Conservation (phyloP, 2,797 vertebrate genomes). For the Eremophila alpestris region DNA sequence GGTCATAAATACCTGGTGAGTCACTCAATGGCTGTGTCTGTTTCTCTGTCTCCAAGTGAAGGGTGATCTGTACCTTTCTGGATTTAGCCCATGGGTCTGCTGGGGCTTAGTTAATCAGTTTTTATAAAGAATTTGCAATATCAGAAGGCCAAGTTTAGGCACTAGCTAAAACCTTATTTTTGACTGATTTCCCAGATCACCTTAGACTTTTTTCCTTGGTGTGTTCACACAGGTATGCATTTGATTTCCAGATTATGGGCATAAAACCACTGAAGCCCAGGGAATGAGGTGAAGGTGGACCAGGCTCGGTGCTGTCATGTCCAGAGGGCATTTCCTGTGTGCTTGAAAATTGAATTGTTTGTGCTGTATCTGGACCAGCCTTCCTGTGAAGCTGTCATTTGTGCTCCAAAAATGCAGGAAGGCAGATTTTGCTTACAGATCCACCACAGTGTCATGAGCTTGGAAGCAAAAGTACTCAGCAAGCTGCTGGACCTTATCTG, state of each 20-base stretch:
- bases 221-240: background rate
- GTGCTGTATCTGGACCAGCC: background rate
- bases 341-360: background rate
- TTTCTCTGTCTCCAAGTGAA: background rate
- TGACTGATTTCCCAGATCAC: background rate
- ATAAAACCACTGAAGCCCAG: background rate
- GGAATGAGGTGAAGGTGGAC: background rate
- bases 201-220: background rate
- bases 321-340: background rate
- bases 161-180: background rate
- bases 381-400: background rate
- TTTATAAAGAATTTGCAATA: background rate
- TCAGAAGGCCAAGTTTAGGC: background rate
- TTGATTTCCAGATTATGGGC: background rate
- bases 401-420: background rate
- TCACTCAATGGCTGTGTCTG: background rate
- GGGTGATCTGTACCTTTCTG: background rate
- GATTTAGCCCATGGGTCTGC: background rate
- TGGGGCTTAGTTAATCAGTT: background rate
- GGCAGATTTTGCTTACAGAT: background rate
- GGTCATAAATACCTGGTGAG: slow-evolving; percentile 24
- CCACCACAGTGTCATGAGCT: background rate
- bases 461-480: background rate
- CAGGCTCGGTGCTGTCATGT: background rate
- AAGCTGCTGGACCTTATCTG: slow-evolving; percentile 23